Evolutionary conservation across 2,888 invertebrate species (phyloP), one percentile per base, ranked within the genome.

Genomic region (Lydus trimaculatus): DNA sequence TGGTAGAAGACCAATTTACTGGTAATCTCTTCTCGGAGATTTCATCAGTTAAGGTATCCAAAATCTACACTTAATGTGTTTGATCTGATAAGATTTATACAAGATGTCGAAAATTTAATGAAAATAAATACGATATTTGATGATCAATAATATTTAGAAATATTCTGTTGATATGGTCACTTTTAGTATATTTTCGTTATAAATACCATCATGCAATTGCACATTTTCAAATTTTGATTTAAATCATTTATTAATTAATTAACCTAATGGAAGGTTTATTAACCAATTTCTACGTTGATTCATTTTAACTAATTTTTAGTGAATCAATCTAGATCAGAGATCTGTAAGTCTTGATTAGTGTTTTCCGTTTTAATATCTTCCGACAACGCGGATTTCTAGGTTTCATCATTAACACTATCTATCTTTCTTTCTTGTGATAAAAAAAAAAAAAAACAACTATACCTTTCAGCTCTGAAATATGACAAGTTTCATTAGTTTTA

Each of bases 21-120:
- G 36, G 71, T 71, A 71, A 71, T 71, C 71, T 70, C 65, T 65
- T 48, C 67, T 65, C 60, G 61, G 59, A 66, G 70, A 67, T 70
- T 67, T 65, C 70, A 58, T 20, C 66, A 58, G 60, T 59, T 58
- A 39, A 67, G 39, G 61, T 36, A 36, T 33, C 20, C 36, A 4
- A 33, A 61, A 61, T 61, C 61, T 39, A 36, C 31, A 61, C 61
- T 31, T 36, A 61, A 61, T 33, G 39, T 33, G 61, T 39, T 61
- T 13, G 61, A 23, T 39, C 33, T 20, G 36, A 36, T 33, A 36
- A 61, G 33, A 61, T 61, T 61, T 36, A 61, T 61, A n/a, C n/a
- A 15, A 39, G 11, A 39, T 25, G 59, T 28, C 20, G 13, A 17
- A 25, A 36, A 25, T 28, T 9, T 59, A 11, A 59, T 59, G 25